A percentile compares a stretch with the other conserved stretches of the same genome.
Conservation (phyloP, 2,888 invertebrate genomes). For the Pasiphila rectangulata region DNA sequence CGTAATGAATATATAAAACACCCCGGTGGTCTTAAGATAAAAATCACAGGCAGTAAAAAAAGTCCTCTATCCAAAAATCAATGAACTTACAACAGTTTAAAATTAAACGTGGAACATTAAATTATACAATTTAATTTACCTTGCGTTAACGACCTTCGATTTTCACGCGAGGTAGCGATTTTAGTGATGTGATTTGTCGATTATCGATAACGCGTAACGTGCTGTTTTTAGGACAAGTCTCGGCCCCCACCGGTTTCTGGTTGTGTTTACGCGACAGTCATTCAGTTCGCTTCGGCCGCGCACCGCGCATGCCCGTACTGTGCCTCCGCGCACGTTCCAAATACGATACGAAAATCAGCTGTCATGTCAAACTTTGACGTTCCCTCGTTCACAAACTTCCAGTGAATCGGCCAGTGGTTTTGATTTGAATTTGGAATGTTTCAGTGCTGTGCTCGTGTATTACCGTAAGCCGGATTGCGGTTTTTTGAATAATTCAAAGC, state of each 20-base stretch:
- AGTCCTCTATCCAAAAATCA: slow-evolving; percentile 4
- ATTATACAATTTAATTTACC: slow-evolving; percentile 27
- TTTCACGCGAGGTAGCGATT: slow-evolving; percentile 47
- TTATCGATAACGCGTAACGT: slow-evolving; percentile 67
- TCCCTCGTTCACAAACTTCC: slow-evolving; percentile 48
- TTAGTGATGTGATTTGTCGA: slow-evolving; percentile 53
- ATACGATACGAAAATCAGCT: slow-evolving; percentile 61
- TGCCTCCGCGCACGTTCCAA: slow-evolving; percentile 54
- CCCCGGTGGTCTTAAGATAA: background rate
- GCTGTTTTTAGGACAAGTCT: slow-evolving; percentile 57
- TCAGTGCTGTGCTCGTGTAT: slow-evolving; percentile 21
- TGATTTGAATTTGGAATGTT: background rate
- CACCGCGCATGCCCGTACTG: slow-evolving; percentile 56
- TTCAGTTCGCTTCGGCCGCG: slow-evolving; percentile 61
- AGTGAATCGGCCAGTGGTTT: background rate
- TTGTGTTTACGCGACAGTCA: slow-evolving; percentile 45
- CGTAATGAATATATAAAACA: no score
- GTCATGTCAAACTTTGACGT: slow-evolving; percentile 73
- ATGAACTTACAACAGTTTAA: slow-evolving; percentile 11
- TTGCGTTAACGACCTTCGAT: slow-evolving; percentile 37
- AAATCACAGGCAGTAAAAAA: background rate
- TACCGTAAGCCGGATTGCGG: slow-evolving; percentile 41
- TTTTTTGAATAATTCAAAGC: slow-evolving; percentile 49
- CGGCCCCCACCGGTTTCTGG: slow-evolving; percentile 55
- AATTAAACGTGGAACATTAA: slow-evolving; percentile 21